Evolutionary conservation across 1,140 invertebrate species (phyloP), one percentile per base, ranked within the genome.

Genomic region (Asobara japonica): DNA sequence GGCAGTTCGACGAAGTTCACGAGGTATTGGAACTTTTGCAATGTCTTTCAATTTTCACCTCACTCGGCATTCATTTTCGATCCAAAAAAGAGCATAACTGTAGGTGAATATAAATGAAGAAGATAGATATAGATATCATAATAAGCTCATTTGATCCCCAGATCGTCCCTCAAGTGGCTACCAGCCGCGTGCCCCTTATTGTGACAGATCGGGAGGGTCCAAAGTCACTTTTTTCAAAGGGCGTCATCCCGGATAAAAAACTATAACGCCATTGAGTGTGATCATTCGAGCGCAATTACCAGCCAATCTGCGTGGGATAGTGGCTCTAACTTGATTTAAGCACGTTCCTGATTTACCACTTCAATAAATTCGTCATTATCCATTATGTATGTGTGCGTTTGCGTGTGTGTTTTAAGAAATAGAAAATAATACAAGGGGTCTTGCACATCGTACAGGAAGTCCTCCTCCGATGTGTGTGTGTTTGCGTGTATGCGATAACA

Each of bases 241-340:
- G 65, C 51, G 65, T 67, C 65, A 67, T 67, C 65, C 25, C n/a
- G 31, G 45, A 51, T 69, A 6, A 20, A 16, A 69, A 60, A 60
- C 8, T 45, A 56, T 69, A 69, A 48, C 51, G 76, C 77, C 76
- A 64, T 36, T 60, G 33, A 71, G 45, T 56, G 73, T 76, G 79
- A 60, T 83, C 82, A 77, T 83, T 82, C 77, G 71, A 79, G 76
- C 79, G 76, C 70, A 70, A 82, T 83, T 84, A 84, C 78, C 56
- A 65, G 45, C 69, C 77, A 80, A 84, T 82, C 83, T 84, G 81
- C 82, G 83, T 84, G 83, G 75, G 83, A 84, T 74, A 69, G 20
- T 56, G 13, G 1, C 3, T 11, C 22, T 18, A 56, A 25, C 2
- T 10, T 2, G 4, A 56, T 18, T 56, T 22, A 27, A 56, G 51